Conservation (phyloP, 2,113 vertebrate species). For the Verasper variegatus region DNA sequence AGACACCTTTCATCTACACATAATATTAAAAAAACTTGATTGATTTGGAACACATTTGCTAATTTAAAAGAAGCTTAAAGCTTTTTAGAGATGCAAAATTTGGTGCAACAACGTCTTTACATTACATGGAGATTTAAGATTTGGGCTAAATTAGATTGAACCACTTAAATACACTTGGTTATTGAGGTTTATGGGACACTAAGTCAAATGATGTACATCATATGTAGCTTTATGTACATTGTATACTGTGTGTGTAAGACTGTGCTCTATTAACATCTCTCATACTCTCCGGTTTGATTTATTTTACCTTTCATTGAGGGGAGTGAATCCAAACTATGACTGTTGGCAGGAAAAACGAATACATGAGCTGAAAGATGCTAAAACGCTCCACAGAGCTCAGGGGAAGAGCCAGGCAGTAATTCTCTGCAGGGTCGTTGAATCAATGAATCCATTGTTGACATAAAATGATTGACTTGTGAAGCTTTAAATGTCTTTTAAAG, state of each 20-base stretch:
- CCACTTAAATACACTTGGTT: not conserved
- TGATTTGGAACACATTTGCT: not conserved
- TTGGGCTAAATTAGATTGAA: not conserved
- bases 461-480: not conserved
- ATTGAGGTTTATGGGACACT: not conserved
- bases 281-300: not conserved
- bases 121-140: not conserved
- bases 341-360: not conserved
- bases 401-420: not conserved
- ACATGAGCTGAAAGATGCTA: not conserved
- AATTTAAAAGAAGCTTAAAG: not conserved
- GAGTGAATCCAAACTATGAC: not conserved
- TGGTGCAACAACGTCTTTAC: too few relatives aligned
- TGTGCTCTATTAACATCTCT: not conserved
- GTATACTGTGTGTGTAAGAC: not conserved
- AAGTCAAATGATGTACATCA: not conserved
- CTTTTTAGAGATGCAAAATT: too few relatives aligned
- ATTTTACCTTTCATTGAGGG: not conserved
- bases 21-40: too few relatives aligned
- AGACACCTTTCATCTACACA: too few relatives aligned
- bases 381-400: not conserved
- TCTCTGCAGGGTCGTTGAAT: not conserved
- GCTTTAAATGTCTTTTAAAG: too few relatives aligned
- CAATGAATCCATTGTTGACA: not conserved
- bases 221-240: not conserved